Evolutionary conservation across 64 coral and sea anemone genomes (phyloP).

Genomic region (Stylophora pistillata): DNA sequence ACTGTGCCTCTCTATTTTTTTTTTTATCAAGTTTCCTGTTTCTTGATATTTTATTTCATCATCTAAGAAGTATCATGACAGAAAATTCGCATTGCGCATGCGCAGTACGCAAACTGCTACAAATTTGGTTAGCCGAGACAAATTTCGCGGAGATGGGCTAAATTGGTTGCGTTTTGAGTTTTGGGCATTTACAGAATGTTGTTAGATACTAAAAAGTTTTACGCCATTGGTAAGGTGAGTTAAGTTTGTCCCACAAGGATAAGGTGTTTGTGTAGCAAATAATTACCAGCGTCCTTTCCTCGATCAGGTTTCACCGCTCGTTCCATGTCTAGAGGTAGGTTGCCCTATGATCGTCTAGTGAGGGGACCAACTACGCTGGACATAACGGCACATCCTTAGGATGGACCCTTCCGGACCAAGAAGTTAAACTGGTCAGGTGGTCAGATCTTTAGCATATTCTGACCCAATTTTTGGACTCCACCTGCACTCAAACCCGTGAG

Average conservation of each 20-base stretch:
- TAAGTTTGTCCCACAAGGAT: neutral
- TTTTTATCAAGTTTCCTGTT: neutral
- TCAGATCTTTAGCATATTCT: conserved; percentile 28
- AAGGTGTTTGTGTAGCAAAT: neutral
- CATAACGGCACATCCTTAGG: conserved; percentile 45
- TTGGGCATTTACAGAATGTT: neutral
- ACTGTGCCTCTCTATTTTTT: neutral
- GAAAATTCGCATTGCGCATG: conserved; percentile 15
- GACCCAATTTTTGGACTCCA: conserved; percentile 47
- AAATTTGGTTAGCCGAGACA: neutral
- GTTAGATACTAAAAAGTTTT: neutral
- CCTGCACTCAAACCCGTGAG: neutral
- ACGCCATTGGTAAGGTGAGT: neutral
- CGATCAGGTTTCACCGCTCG: neutral
- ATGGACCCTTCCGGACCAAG: conserved; percentile 45
- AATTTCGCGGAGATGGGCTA: neutral
- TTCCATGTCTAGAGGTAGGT: conserved; percentile 42
- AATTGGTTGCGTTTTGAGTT: neutral
- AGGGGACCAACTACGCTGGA: conserved; percentile 45
- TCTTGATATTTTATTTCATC: neutral
- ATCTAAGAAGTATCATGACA: neutral
- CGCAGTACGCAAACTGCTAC: neutral
- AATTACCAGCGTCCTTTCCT: neutral
- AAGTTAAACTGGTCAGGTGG: conserved; percentile 49
- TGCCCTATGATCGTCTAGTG: conserved; percentile 31